phyloP scores from a whole-genome alignment of 2,113 vertebrate genomes.

The Perca fluviatilis region DNA sequence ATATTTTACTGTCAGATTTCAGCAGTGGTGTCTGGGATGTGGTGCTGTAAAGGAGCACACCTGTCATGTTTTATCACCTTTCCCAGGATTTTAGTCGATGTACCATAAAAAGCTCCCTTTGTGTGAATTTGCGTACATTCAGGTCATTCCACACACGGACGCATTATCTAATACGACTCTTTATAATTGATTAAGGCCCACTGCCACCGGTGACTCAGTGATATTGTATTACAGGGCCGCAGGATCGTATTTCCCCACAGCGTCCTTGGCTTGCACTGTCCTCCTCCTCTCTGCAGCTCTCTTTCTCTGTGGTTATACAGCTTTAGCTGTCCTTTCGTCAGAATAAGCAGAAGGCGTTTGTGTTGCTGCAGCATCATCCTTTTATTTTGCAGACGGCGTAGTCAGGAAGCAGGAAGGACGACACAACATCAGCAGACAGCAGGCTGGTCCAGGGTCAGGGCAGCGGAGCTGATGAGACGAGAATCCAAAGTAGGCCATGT shows the following conservation, averaged over 20 bases:
- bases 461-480: not conserved
- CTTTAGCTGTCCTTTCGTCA: conserved; percentile 41
- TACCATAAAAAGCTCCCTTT: not conserved
- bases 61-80: conserved; percentile 10
- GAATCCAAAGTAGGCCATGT: conserved; percentile 19
- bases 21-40: not conserved
- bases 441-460: conserved; percentile 29
- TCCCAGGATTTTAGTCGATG: not conserved
- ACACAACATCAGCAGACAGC: conserved; percentile 3
- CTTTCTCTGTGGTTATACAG: conserved; percentile 23
- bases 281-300: conserved; percentile 15
- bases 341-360: conserved; percentile 39
- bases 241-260: conserved; percentile 42
- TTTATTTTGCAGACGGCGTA: conserved; percentile 47
- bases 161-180: conserved; percentile 64
- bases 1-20: conserved; percentile 6
- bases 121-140: not conserved
- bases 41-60: not conserved
- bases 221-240: conserved; percentile 6
- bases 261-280: conserved; percentile 25
- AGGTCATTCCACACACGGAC: conserved; percentile 19
- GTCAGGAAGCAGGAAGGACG: conserved; percentile 10
- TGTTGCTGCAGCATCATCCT: conserved; percentile 39
- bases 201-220: conserved; percentile 30
- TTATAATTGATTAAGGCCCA: conserved; percentile 69